Evolutionary conservation across 2,113 vertebrate genomes (phyloP).

Genomic region (Oxyruncus cristatus): DNA sequence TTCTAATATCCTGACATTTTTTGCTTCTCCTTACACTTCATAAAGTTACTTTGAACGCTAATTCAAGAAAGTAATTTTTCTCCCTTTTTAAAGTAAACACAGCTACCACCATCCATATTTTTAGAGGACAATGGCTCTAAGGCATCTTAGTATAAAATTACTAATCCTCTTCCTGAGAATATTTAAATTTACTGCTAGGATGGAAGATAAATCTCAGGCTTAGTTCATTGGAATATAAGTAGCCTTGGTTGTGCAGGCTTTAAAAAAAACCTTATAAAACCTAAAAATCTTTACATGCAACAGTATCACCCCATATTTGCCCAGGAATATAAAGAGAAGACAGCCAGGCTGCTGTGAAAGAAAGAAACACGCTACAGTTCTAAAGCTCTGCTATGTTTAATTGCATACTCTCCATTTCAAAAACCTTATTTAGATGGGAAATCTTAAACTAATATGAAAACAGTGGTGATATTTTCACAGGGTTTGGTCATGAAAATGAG

Average conservation of each 20-base stretch:
- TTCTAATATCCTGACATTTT: constrained; percentile 16
- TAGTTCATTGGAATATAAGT: neutral
- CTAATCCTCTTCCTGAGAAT: neutral
- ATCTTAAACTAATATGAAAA: neutral
- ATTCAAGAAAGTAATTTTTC: neutral
- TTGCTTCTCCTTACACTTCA: neutral
- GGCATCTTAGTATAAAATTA: neutral
- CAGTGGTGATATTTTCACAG: neutral
- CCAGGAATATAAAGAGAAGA: neutral
- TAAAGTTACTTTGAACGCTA: constrained; percentile 1
- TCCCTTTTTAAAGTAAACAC: neutral
- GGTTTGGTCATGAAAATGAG: neutral
- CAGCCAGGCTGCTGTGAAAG: neutral
- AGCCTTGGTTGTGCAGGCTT: neutral
- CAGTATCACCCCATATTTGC: neutral
- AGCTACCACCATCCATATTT: neutral
- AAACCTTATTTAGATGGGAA: neutral
- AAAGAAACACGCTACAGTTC: neutral
- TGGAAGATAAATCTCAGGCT: neutral
- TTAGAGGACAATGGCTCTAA: neutral
- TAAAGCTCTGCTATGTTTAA: neutral
- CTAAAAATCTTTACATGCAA: neutral
- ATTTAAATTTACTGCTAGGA: neutral
- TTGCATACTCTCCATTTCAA: neutral
- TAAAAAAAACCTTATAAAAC: neutral